Evolutionary conservation across 2,113 vertebrate species (phyloP).

Genomic region (Sterrhoptilus dennistouni): DNA sequence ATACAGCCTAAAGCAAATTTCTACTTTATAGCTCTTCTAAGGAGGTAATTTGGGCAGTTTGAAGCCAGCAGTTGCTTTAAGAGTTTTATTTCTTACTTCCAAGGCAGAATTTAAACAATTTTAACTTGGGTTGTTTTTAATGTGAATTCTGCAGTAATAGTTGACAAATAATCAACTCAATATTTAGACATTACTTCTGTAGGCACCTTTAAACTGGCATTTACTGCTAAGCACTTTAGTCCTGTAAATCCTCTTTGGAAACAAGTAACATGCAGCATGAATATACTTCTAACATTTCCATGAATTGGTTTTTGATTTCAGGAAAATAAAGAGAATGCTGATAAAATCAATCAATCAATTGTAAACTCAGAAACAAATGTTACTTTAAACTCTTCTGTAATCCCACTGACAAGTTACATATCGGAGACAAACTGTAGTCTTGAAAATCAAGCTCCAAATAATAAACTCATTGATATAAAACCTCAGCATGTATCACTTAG

Average conservation of each 20-base stretch:
- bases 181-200: background rate
- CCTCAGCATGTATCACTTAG: conserved; percentile 64
- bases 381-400: background rate
- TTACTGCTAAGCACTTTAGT: background rate
- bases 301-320: conserved; percentile 37
- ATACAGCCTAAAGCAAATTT: background rate
- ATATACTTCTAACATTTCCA: background rate
- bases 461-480: conserved; percentile 17
- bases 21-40: background rate
- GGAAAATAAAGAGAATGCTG: conserved; percentile 75
- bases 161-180: background rate
- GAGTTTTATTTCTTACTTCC: background rate
- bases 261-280: background rate
- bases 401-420: background rate
- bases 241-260: background rate
- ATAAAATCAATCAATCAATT: background rate
- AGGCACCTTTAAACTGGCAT: background rate
- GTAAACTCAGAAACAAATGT: background rate
- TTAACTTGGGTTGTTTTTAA: background rate
- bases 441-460: background rate
- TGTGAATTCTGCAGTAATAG: background rate
- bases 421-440: background rate
- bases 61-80: background rate
- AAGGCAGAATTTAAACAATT: background rate
- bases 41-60: background rate